A percentile compares a stretch with the other conserved stretches of the same genome.
Conservation (phyloP, 2,113 vertebrate genomes). For the Zootoca vivipara region DNA sequence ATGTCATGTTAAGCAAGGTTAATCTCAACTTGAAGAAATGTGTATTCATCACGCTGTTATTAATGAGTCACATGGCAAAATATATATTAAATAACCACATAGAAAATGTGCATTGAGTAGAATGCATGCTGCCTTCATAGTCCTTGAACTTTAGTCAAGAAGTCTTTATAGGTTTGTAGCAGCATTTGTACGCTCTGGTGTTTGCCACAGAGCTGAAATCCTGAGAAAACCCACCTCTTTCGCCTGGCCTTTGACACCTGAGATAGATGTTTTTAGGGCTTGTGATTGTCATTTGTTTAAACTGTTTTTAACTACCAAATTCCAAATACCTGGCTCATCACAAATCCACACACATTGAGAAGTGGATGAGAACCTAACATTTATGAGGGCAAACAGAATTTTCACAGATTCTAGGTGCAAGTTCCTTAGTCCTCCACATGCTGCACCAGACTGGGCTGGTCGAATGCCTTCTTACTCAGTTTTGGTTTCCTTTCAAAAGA, state of each 20-base stretch:
- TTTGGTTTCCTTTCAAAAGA: not conserved
- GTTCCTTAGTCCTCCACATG: not conserved
- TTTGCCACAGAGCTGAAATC: not conserved
- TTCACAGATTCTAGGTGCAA: not conserved
- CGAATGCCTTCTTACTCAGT: not conserved
- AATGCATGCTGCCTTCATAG: not conserved
- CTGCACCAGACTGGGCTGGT: not conserved
- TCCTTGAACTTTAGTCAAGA: not conserved
- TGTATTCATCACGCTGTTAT: constrained; percentile 33
- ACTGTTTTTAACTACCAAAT: not conserved
- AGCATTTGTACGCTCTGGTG: not conserved
- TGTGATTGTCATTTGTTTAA: no score
- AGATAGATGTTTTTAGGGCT: no score
- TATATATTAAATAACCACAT: constrained; percentile 4
- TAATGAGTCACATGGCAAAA: constrained; percentile 2
- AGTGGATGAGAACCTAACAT: not conserved
- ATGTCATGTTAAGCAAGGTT: constrained; percentile 26
- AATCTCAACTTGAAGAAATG: constrained; percentile 24
- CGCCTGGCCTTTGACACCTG: no score
- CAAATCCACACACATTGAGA: not conserved
- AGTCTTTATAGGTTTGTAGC: not conserved
- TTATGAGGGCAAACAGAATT: not conserved
- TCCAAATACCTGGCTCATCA: not conserved
- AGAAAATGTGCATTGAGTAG: not conserved
- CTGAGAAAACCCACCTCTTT: no score